A percentile compares a stretch with the other conserved stretches of the same genome.
Conservation (phyloP, 2,888 invertebrate species). For the Lasioglossum pauxillum region DNA sequence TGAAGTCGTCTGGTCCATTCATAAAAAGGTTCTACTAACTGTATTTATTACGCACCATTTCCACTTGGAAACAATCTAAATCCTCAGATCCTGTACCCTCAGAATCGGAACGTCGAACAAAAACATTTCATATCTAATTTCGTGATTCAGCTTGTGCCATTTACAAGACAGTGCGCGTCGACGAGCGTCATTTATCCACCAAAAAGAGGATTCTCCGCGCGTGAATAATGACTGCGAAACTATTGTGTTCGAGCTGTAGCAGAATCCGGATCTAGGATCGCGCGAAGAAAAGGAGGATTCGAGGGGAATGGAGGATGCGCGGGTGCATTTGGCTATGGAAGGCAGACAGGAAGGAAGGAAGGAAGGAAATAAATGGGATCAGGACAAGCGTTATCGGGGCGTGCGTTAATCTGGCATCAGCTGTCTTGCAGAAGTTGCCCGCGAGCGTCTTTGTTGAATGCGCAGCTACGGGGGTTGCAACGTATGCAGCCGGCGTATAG, state of each 20-base stretch:
- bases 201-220: neutral
- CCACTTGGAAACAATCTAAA: neutral
- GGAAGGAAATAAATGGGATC: constrained; percentile 44
- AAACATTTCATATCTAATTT: neutral
- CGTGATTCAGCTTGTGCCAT: neutral
- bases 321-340: neutral
- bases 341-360: constrained; percentile 5
- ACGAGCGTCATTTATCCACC: neutral
- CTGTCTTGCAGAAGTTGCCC: constrained; percentile 5
- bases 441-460: neutral
- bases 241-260: neutral
- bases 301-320: neutral
- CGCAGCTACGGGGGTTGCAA: neutral
- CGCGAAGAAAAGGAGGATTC: constrained; percentile 18
- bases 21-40: no score
- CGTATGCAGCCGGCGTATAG: constrained; percentile 6
- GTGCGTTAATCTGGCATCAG: constrained; percentile 44
- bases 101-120: neutral
- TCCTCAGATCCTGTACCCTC: neutral
- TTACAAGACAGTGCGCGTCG: neutral
- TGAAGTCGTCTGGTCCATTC: no score
- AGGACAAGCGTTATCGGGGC: constrained; percentile 31
- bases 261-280: neutral
- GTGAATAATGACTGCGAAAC: constrained; percentile 3
- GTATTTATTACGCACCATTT: no score